Evolutionary conservation across 2,113 vertebrate genomes (phyloP).

Genomic region (Daphoenositta chrysoptera): DNA sequence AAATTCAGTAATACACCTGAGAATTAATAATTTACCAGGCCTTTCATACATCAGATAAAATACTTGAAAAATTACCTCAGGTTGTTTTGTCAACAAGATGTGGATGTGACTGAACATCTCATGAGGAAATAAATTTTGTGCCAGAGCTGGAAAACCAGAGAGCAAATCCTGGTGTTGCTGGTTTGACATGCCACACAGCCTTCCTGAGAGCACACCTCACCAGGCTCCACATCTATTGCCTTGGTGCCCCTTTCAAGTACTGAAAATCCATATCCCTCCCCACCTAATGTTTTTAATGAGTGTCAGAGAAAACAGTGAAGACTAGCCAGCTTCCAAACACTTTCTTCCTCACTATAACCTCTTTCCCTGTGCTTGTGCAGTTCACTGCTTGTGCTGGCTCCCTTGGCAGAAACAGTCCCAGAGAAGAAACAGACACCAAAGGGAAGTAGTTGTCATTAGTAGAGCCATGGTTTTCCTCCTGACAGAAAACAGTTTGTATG

Average conservation of each 20-base stretch:
- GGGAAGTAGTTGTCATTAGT: background rate
- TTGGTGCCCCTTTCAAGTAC: accelerated
- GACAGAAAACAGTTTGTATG: background rate
- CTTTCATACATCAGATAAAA: background rate
- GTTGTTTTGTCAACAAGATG: background rate
- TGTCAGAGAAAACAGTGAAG: background rate
- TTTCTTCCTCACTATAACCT: background rate
- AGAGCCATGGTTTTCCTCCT: background rate
- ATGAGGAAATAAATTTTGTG: background rate
- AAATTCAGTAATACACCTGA: background rate
- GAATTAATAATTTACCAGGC: no score
- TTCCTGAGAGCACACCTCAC: background rate
- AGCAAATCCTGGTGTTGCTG: background rate
- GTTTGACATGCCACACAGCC: accelerated
- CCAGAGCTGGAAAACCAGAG: background rate
- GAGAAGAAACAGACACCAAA: background rate
- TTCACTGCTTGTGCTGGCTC: background rate
- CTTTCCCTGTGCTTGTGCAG: background rate
- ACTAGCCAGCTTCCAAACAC: background rate
- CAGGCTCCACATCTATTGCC: background rate
- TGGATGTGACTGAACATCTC: background rate
- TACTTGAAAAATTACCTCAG: background rate
- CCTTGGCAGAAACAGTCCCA: background rate
- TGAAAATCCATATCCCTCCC: background rate
- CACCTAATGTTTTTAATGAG: background rate